Base-by-base conservation (phyloP, 2,797 vertebrate species). In the Pelochelys cantorii region DNA sequence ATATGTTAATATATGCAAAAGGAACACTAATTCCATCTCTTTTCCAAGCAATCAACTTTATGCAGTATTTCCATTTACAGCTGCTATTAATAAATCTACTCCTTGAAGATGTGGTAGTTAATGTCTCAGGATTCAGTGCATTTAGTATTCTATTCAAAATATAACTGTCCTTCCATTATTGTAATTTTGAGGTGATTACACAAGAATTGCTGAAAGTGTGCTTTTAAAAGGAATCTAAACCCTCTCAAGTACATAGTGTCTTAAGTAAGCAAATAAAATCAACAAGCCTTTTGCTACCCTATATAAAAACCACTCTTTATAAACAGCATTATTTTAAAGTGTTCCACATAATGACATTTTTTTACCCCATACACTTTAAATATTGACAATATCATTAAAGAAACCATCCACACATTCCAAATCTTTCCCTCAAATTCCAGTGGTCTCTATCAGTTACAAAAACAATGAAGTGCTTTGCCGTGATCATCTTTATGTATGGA, bases 31-130 rank as follows among this genome's bases (percentile, higher is more conserved):
- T 87, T 92, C 93, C 84, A 92, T 60, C 60, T 13, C 78, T 84
- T 86, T 87, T 11, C 14, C 71, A 79, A 90, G 89, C 8, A 83
- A 95, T 93, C 86, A 88, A 56, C 94, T 85, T 92, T 87, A 95
- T 86, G 79, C 54, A 60, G 92, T 91, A 96, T 93, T 95, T 94
- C 82, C 90, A 91, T 86, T 90, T 93, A 83, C 85, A 95, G 96
- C 85, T 91, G 75, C 91, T 96, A 93, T 95, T 94, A 95, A 95
- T 95, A 97, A 91, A 87, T 18, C 78, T 54, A 1, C 83, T 92
- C 80, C 93, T 95, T 94, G 92, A 88, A 95, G 91, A 96, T 52
- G 53, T 23, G 54, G 83, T 81, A 65, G 77, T 90, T 89, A 77
- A 95, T 93, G 93, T 89, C 91, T 92, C 77, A 55, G 87, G 95